Base-by-base conservation (phyloP, 2,113 vertebrate species). In the Hemibates koningsi region DNA sequence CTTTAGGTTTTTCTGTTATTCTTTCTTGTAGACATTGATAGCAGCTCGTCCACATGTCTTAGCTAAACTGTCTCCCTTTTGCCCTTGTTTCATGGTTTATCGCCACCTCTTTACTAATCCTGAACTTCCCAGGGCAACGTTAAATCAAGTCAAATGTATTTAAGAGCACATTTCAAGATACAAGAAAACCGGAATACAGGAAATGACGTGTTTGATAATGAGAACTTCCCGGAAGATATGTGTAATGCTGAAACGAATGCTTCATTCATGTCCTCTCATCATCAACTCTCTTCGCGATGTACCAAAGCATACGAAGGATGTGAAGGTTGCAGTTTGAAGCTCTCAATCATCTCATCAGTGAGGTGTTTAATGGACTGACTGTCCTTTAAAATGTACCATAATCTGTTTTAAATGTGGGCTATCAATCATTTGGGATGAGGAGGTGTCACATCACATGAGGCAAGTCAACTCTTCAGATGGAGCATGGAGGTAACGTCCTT, bases 401-500 rank as follows among this genome's bases (percentile, higher is more conserved):
- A 88, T 88, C 79, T 54, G 86, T 87, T 91, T 88, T 71, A 89
- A 90, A 92, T 29, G 78, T 81, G 78, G 14, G 9, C 80, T 10
- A 79, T 93, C 91, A 80, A 84, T 92, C 82, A 66, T 57, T 43
- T 16, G 11, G 82, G 48, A 29, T 34, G 88, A 85, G 86, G 81
- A 84, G 57, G 59, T 34, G 88, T 86, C 76, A 50, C 81, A 43
- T 84, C 66, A 83, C 82, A 61, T 11, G 54, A 59, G 63, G 79
- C 82, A 68, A 57, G 88, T 84, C 85, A 29, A 59, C 29, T 85
- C 82, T 13, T 89, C 83, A 88, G 90, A 90, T 80, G 88, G 85
- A 88, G 85, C 82, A 7, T 24, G 9, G 86, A 90, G 89, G 90
- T 93, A 89, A 92, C 8, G 91, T 91, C 91, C 82, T 86, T 56